Evolutionary conservation across 2,113 vertebrate genomes (phyloP).

Genomic region (Pitta sordida): DNA sequence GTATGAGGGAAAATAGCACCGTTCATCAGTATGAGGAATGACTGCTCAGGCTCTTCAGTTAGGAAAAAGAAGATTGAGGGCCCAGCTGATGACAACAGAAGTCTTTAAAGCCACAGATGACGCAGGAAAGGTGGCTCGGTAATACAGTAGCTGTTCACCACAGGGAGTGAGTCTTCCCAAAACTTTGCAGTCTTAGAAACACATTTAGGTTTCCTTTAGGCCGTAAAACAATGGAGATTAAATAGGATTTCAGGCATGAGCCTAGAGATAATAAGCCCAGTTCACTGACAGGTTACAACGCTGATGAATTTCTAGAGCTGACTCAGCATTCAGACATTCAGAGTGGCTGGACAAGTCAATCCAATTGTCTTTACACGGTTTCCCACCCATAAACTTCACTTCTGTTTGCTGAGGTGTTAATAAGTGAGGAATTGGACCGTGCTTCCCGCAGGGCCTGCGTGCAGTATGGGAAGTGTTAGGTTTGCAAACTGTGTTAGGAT

Average conservation of each 20-base stretch:
- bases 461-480: background rate
- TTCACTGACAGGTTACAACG: background rate
- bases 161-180: accelerated
- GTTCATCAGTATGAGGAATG: no score
- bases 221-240: background rate
- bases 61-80: background rate
- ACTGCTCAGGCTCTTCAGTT: background rate
- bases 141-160: background rate
- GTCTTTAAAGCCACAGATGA: background rate
- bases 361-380: accelerated
- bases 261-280: background rate
- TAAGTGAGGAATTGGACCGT: background rate
- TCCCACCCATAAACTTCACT: background rate
- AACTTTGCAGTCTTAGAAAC: background rate
- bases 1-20: no score
- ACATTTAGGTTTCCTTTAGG: background rate
- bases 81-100: background rate
- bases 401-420: background rate
- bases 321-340: background rate
- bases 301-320: background rate
- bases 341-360: background rate
- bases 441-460: background rate
- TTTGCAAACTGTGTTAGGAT: background rate
- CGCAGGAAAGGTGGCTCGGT: background rate
- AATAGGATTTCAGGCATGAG: background rate